Base-by-base conservation (phyloP, 2,797 vertebrate species). In the Mormyrops attenuatus region DNA sequence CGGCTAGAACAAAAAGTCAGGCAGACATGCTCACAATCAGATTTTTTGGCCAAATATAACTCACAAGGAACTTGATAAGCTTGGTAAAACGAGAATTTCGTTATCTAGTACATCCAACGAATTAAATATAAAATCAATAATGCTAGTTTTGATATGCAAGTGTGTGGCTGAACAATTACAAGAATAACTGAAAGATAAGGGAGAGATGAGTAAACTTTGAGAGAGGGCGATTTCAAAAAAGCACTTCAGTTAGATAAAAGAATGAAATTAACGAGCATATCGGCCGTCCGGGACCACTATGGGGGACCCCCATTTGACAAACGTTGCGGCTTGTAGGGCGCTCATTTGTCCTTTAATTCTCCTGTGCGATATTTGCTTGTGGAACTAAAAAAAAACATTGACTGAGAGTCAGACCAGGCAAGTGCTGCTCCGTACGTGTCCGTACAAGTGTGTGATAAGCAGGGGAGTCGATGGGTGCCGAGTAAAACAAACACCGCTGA, bases 401-500 rank as follows among this genome's bases (percentile, higher is more conserved):
- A 38, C 66, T 73, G 66, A 73, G 66, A 73, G 30, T 73, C 66
- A 73, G 30, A 38, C 66, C 13, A 73, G 66, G 30, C 66, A 15
- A 73, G 66, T 38, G 5, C 66, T 38, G 47, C 85, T 69, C 87
- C 85, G 85, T 80, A n/a, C 41, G 63, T 89, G 85, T 89, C 84
- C 60, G 86, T 86, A 89, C 89, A 52, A 52, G 66, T 87, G 89
- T 66, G 50, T 66, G 85, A 88, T 52, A 88, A 57, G 85, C 63
- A 69, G 63, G 87, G 85, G 20, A 88, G 73, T 80, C 50, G 85
- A 49, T 88, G 85, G 63, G 44, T n/a, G 66, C 85, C 73, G 63
- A 41, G 52, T 22, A 89, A 88, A 89, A 80, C 89, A 87, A 86
- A 86, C 87, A 52, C 41, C 41, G 85, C 52, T 52, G 89, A 38